A percentile compares a stretch with the other conserved stretches of the same genome.
Conservation (phyloP, 2,113 vertebrate species). For the Tetraodon nigroviridis region DNA sequence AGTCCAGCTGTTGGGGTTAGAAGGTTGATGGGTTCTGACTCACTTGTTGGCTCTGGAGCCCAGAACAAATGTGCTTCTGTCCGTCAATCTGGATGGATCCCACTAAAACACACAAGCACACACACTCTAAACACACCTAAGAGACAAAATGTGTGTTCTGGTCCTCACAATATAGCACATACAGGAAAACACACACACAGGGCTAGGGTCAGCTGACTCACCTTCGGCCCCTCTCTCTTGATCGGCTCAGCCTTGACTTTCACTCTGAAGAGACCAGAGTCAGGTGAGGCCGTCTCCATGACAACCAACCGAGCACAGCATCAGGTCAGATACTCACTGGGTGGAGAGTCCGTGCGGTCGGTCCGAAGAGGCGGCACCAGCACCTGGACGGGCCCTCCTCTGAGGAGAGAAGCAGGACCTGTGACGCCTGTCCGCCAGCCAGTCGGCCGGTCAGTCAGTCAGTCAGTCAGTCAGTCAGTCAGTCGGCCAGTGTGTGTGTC, state of each 20-base stretch:
- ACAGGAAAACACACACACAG: not conserved
- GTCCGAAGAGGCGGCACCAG: constrained; percentile 74
- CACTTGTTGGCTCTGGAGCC: constrained; percentile 98
- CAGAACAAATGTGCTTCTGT: constrained; percentile 88
- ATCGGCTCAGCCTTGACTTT: constrained; percentile 86
- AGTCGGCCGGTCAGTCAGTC: no score
- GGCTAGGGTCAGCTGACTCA: constrained; percentile 46
- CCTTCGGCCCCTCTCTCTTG: constrained; percentile 94
- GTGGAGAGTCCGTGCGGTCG: constrained; percentile 48
- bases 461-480: no score
- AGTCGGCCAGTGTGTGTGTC: no score
- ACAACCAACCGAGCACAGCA: not conserved
- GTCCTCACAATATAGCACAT: no score
- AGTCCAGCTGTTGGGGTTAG: no score
- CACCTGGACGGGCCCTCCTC: constrained; percentile 87
- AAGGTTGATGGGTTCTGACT: constrained; percentile 51
- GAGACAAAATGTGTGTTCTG: no score
- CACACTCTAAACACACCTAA: not conserved
- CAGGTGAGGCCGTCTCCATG: not conserved
- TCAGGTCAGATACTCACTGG: constrained; percentile 61
- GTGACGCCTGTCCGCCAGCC: not conserved
- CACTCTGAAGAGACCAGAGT: constrained; percentile 66
- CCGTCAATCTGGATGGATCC: constrained; percentile 88
- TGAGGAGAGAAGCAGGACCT: constrained; percentile 49
- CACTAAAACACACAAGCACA: constrained; percentile 73